A percentile compares a stretch with the other conserved stretches of the same genome.
Evolutionary conservation across 2,888 invertebrate genomes (phyloP).

Genomic region (Dioctria linearis): DNA sequence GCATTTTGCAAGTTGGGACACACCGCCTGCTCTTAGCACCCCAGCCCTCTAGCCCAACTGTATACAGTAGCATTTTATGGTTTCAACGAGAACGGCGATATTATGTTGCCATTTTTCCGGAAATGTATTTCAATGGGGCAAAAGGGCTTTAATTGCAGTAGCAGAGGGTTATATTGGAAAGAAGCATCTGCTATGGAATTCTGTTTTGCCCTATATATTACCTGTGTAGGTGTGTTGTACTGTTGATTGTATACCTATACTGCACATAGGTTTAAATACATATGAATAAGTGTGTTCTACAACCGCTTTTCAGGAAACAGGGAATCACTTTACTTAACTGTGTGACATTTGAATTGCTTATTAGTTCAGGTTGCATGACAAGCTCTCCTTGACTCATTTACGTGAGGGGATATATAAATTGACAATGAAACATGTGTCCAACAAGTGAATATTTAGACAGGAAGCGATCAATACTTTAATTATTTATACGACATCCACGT

Average conservation of each 20-base stretch:
- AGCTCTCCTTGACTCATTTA: constrained; percentile 12
- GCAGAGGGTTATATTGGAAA: constrained; percentile 3
- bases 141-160: constrained; percentile 4
- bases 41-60: too few relatives aligned
- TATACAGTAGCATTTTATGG: constrained; percentile 33
- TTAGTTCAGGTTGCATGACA: constrained; percentile 33
- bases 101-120: constrained; percentile 37
- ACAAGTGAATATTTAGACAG: constrained; percentile 41
- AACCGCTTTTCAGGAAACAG: background rate
- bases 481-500: background rate
- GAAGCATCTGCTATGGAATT: constrained; percentile 25
- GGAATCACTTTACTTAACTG: background rate
- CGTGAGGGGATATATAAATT: constrained; percentile 10
- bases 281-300: too few relatives aligned
- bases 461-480: constrained; percentile 12
- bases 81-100: constrained; percentile 5
- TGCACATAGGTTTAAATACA: background rate
- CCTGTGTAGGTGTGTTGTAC: background rate
- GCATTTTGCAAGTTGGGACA: background rate
- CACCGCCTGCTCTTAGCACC: background rate
- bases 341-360: constrained; percentile 38
- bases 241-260: background rate
- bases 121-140: constrained; percentile 42
- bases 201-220: background rate
- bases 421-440: constrained; percentile 43